Conservation (phyloP, 2,113 vertebrate species). For the Corythoichthys intestinalis region DNA sequence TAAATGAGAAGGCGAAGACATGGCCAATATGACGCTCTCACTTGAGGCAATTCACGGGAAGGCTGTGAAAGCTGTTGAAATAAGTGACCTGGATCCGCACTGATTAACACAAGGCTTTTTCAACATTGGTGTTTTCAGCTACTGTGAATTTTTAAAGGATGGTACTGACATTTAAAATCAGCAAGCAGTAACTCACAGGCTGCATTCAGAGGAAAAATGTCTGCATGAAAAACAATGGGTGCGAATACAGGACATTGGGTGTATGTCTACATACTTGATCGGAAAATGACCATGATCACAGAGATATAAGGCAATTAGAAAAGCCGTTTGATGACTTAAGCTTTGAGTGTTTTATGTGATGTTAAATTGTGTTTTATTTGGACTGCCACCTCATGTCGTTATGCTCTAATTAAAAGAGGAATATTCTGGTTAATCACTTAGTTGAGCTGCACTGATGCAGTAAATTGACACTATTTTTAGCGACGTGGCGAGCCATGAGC, state of each 20-base stretch:
- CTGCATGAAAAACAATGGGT: slow-evolving; percentile 17
- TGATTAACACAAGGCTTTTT: slow-evolving; percentile 26
- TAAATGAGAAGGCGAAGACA: slow-evolving; percentile 52
- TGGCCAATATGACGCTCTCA: slow-evolving; percentile 29
- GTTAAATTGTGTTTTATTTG: slow-evolving; percentile 2
- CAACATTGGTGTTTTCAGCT: slow-evolving; percentile 4
- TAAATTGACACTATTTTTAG: slow-evolving; percentile 32
- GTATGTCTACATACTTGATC: slow-evolving; percentile 22
- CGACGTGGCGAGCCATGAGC: slow-evolving; percentile 9
- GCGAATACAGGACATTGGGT: slow-evolving; percentile 24
- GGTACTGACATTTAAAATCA: slow-evolving; percentile 5
- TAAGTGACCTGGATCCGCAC: slow-evolving; percentile 17
- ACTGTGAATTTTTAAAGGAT: slow-evolving; percentile 5
- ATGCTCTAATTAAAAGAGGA: slow-evolving; percentile 16
- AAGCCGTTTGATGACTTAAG: neutral
- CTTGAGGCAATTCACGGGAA: slow-evolving; percentile 24
- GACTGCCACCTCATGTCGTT: slow-evolving; percentile 1
- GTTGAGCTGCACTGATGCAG: slow-evolving; percentile 14
- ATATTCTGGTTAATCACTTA: slow-evolving; percentile 11
- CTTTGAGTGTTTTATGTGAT: neutral
- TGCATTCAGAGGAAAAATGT: slow-evolving; percentile 8
- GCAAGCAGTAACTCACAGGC: slow-evolving; percentile 21
- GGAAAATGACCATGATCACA: slow-evolving; percentile 29
- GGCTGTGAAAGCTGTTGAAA: slow-evolving; percentile 34
- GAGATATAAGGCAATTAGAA: neutral